phyloP scores from a whole-genome alignment of 2,797 vertebrate genomes.

The Rhincodon typus region DNA sequence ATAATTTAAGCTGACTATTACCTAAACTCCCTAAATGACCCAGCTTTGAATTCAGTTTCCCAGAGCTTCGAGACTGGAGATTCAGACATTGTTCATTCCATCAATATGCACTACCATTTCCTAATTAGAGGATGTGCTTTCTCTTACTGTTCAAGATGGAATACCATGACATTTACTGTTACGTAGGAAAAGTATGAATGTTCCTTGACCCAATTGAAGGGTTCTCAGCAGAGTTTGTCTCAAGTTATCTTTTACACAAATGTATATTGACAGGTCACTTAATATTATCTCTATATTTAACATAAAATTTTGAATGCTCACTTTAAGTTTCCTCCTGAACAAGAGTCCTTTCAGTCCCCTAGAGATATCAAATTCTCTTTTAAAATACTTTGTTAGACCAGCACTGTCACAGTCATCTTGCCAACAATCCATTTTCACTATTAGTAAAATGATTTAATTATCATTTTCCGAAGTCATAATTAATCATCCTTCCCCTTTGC shows the following conservation, averaged over 20 bases:
- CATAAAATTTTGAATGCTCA: background rate
- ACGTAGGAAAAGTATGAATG: background rate
- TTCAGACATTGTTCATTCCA: background rate
- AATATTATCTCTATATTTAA: slow-evolving; percentile 6
- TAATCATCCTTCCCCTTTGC: slow-evolving; percentile 9
- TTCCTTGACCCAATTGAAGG: background rate
- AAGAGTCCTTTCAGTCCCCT: background rate
- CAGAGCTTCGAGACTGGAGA: background rate
- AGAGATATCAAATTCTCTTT: slow-evolving; percentile 9
- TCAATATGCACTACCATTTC: background rate
- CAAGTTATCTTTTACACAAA: background rate
- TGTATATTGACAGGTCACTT: background rate
- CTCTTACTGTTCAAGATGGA: background rate
- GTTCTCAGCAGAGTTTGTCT: background rate
- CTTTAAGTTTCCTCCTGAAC: no score
- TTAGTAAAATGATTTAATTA: slow-evolving; percentile 33
- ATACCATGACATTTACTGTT: no score
- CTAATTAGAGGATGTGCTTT: background rate
- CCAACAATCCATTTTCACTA: slow-evolving; percentile 20
- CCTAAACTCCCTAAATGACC: background rate
- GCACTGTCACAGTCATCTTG: no score
- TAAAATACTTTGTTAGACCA: background rate
- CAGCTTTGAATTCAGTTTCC: background rate
- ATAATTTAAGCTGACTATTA: background rate
- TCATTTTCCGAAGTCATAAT: slow-evolving; percentile 33